Base-by-base conservation (phyloP, 1,140 invertebrate species). In the Lepidurus apus region DNA sequence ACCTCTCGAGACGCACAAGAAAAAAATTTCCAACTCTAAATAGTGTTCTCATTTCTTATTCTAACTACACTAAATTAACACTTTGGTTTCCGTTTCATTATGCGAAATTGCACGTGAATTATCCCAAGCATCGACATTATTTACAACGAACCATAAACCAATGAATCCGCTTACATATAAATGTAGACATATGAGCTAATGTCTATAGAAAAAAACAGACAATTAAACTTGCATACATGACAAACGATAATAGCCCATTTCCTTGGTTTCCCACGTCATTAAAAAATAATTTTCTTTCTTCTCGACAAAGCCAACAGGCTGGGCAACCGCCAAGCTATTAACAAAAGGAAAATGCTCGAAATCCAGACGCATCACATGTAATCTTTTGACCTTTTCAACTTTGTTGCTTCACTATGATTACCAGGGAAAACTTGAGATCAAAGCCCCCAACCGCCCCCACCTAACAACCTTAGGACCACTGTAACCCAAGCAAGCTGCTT, bases 341-440 rank as follows among this genome's bases (percentile, higher is more conserved):
- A 65, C 1, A 1, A 21, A 65, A 65, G 53, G 17, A 65, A 21
- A 17, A 65, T 65, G n/a, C 13, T 65, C 21, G 13, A 65, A 47
- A 65, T 65, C 53, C 53, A 65, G 34, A 65, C 21, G 8, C 17
- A 65, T 65, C 53, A 65, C 53, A 65, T 13, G 53, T 65, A 7
- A 65, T 34, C 53, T n/a, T 21, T 17, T 65, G 21, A 65, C 8
- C 8, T 65, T 65, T 34, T 34, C 34, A 65, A 65, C 13, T 65
- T 65, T 21, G 21, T 21, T 65, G 17, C 17, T 65, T 34, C 34
- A 65, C 53, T 65, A 0, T 65, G 53, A 65, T 65, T 65, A 21
- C 53, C 53, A 65, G 17, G 13, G 53, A 65, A 65, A n/a, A 65
- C 53, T 65, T 65, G 53, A 65, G 53, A 65, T 65, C 53, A 65